Evolutionary conservation across 2,888 invertebrate species (phyloP).

Genomic region (Polydrusus tereticollis): DNA sequence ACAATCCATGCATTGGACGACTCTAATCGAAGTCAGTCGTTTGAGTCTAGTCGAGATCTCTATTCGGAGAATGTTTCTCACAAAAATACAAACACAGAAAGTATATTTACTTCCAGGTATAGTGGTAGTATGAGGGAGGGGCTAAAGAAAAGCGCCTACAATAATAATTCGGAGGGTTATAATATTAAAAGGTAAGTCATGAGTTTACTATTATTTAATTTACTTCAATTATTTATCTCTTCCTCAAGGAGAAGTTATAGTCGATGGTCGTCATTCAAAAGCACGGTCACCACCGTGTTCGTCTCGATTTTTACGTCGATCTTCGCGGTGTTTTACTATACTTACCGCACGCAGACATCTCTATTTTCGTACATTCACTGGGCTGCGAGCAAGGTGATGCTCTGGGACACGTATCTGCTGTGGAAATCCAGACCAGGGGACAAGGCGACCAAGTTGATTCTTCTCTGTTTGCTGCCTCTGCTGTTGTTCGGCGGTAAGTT

Average conservation of each 20-base stretch:
- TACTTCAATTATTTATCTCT: conserved; percentile 1
- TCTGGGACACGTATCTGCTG: conserved; percentile 65
- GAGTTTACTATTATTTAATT: too few species aligned
- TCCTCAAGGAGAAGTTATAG: conserved; percentile 38
- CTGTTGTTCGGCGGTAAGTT: conserved; percentile 73
- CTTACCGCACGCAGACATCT: conserved; percentile 55
- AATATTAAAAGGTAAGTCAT: conserved; percentile 20
- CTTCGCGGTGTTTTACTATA: conserved; percentile 52
- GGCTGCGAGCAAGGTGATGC: conserved; percentile 62
- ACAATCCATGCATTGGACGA: conserved; percentile 68
- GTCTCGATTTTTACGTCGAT: conserved; percentile 52
- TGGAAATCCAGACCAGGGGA: conserved; percentile 54
- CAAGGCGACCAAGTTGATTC: conserved; percentile 54
- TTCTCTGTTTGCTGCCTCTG: conserved; percentile 70
- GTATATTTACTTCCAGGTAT: conserved; percentile 36
- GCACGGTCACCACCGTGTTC: conserved; percentile 43
- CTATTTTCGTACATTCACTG: conserved; percentile 60
- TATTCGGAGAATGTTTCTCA: conserved; percentile 51
- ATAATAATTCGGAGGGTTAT: conserved; percentile 31
- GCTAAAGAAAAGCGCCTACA: conserved; percentile 23
- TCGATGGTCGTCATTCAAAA: conserved; percentile 48
- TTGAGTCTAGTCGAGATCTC: conserved; percentile 24
- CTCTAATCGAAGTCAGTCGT: conserved; percentile 29
- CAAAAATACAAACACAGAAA: conserved; percentile 62
- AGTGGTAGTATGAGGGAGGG: conserved; percentile 4